These are phyloP conservation scores for Trogon melanurus DNA, from an alignment of 2,113 vertebrate species.

Conservation along the genomic window DNA sequence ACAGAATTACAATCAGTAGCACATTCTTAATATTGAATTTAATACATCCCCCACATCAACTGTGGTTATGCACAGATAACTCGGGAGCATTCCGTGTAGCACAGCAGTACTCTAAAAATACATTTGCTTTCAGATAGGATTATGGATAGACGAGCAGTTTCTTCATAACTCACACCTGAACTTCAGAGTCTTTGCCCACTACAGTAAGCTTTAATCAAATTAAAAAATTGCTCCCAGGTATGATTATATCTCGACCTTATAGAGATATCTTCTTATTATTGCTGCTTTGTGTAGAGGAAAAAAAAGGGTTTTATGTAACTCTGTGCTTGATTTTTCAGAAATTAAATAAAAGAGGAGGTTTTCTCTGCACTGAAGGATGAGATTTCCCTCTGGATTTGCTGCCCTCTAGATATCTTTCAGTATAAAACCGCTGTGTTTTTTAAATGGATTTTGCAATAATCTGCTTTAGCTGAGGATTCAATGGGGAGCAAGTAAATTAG, in stretches of 20 bases:
- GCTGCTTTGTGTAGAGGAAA: neutral
- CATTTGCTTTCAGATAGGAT: neutral
- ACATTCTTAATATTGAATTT: neutral
- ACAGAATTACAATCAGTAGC: neutral
- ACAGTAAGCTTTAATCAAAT: conserved; percentile 27
- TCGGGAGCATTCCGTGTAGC: neutral
- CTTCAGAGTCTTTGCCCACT: neutral
- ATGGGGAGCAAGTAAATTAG: neutral
- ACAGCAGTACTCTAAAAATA: neutral
- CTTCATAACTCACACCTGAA: conserved; percentile 23
- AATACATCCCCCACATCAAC: neutral
- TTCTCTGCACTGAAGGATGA: conserved; percentile 43
- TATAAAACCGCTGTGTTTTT: conserved; percentile 53
- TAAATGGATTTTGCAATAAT: conserved; percentile 42
- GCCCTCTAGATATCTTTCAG: conserved; percentile 66
- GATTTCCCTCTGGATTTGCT: conserved; percentile 67
- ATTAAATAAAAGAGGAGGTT: conserved; percentile 34
- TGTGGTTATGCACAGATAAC: neutral
- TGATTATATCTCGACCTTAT: neutral
- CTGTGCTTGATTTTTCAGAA: conserved; percentile 28
- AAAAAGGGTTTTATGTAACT: conserved; percentile 1
- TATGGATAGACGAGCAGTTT: neutral
- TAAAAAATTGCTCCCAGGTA: neutral
- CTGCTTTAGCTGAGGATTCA: conserved; percentile 12
- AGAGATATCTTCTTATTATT: neutral